These are phyloP conservation scores for Esox masquinongy DNA, from an alignment of 2,797 vertebrate genomes.

Conservation along the genomic window DNA sequence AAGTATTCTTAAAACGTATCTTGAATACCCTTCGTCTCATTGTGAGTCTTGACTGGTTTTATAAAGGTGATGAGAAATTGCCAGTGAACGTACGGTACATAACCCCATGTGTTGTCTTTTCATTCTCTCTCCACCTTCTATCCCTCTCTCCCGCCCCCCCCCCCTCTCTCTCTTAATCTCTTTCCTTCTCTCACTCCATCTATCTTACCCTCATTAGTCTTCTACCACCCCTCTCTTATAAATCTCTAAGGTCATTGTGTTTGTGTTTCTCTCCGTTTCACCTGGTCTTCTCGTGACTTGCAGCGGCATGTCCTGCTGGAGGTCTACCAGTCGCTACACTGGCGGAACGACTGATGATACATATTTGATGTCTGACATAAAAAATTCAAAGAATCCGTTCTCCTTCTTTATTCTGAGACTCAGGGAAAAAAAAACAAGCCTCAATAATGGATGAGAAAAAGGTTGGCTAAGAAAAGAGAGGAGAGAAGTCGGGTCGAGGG, in stretches of 20 bases:
- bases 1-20: background rate
- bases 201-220: slow-evolving; percentile 1
- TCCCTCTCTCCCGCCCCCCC: background rate
- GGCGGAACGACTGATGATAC: slow-evolving; percentile 72
- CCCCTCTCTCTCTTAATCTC: background rate
- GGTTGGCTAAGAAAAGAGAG: slow-evolving; percentile 77
- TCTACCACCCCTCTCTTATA: slow-evolving; percentile 10
- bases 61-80: too few relatives aligned
- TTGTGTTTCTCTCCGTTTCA: slow-evolving; percentile 18
- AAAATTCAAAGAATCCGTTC: slow-evolving; percentile 77
- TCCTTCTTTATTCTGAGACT: slow-evolving; percentile 75
- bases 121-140: background rate
- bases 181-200: background rate
- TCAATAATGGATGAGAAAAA: slow-evolving; percentile 82
- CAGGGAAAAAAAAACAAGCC: slow-evolving; percentile 74
- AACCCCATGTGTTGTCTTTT: background rate
- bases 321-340: slow-evolving; percentile 68
- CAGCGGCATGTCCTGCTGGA: slow-evolving; percentile 66
- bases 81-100: too few relatives aligned
- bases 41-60: too few relatives aligned
- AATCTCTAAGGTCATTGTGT: slow-evolving; percentile 19
- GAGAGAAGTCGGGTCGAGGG: slow-evolving; percentile 67
- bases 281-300: slow-evolving; percentile 55
- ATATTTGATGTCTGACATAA: slow-evolving; percentile 76
- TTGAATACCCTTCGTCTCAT: background rate